Evolutionary conservation across 2,888 invertebrate genomes (phyloP).

Genomic region (Lasioglossum zephyrum): DNA sequence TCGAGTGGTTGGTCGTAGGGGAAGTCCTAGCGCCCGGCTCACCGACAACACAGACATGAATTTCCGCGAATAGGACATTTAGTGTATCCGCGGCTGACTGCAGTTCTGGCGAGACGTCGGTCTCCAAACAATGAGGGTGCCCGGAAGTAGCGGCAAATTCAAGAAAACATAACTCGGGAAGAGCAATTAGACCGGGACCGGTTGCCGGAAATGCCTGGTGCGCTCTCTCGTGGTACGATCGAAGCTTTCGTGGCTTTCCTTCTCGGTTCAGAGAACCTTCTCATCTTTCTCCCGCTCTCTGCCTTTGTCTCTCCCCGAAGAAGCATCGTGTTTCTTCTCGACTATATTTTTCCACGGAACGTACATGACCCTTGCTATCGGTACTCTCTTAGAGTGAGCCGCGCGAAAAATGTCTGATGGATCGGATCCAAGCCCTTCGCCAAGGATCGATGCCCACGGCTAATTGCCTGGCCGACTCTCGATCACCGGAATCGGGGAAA

Average conservation of each 20-base stretch:
- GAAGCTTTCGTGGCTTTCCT: background rate
- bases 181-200: conserved; percentile 42
- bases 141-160: conserved; percentile 54
- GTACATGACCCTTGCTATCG: background rate
- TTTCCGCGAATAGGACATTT: conserved; percentile 1
- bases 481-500: background rate
- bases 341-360: background rate
- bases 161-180: conserved; percentile 52
- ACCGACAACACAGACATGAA: conserved; percentile 26
- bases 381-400: background rate
- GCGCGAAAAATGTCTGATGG: background rate
- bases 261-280: background rate
- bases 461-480: background rate
- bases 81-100: conserved; percentile 12
- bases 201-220: background rate
- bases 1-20: background rate
- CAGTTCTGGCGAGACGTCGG: conserved; percentile 25
- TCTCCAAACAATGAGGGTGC: conserved; percentile 43
- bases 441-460: background rate
- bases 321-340: background rate
- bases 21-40: background rate
- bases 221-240: conserved; percentile 11
- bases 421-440: background rate
- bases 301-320: background rate
- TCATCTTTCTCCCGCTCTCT: background rate